Base-by-base conservation (phyloP, 2,888 invertebrate genomes). In the Drosophila trichaetosa region DNA sequence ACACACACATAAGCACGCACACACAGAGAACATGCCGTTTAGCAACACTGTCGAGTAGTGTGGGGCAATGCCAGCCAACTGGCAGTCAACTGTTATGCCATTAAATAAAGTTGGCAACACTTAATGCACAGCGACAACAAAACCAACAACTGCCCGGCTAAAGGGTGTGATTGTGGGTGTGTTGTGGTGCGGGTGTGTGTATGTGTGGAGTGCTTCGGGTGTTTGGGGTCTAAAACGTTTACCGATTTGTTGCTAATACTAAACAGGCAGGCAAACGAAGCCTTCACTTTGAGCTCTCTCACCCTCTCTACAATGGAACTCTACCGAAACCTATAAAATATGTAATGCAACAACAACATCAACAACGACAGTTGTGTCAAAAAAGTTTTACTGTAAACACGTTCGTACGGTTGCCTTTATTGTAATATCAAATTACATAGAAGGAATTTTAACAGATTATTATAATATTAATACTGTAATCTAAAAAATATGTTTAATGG, bases 51-150 rank as follows among this genome's bases (percentile, higher is more conserved):
- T 11, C 4, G 27, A 33, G 80, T 63, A 65, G 83, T 70, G 69
- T 76, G 57, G 31, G 71, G 73, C 59, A 71, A 58, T 67, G 66
- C 54, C 53, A 79, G 76, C 82, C 87, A 87, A 84, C 82, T 83
- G 84, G 82, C 80, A 91, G 90, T 91, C 90, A 89, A 91, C 91
- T 90, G 83, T 91, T 85, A 90, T 87, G 86, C 87, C 89, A 89
- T 91, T 90, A 90, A 91, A 91, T 91, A 90, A 91, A 91, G 90
- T 91, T 91, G 91, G 91, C 91, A 91, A 91, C 91, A 91, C 91
- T 91, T 91, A 89, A 90, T 87, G 90, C 87, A 89, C 82, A 90
- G 73, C 79, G 79, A 83, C 77, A 82, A 78, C 82, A 82, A 87
- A 79, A 86, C 80, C 80, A 82, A 75, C 76, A 80, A 78, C 72